Conservation (phyloP, 2,888 invertebrate genomes). For the Micropterix aruncella region DNA sequence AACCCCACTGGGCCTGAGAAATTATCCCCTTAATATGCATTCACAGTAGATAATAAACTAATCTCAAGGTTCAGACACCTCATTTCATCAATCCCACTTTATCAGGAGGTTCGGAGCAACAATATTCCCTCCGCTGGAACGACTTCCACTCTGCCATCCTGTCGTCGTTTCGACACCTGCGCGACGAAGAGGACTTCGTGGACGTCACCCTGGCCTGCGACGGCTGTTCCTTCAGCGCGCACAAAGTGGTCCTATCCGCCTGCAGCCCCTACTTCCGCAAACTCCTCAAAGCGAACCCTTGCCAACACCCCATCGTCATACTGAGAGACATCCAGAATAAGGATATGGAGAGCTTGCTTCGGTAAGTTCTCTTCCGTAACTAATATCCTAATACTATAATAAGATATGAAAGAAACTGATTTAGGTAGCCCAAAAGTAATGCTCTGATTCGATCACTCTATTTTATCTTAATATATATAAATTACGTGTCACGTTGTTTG, state of each 20-base stretch:
- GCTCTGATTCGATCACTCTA: no score
- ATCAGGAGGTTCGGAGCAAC: constrained; percentile 49
- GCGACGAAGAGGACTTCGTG: constrained; percentile 85
- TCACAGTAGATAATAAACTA: no score
- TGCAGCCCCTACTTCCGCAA: constrained; percentile 88
- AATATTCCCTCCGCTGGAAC: constrained; percentile 89
- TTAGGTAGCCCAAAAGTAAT: no score
- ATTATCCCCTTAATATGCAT: no score
- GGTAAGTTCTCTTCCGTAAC: constrained; percentile 41
- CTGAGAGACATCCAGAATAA: constrained; percentile 73
- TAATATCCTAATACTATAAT: no score
- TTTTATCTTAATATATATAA: no score
- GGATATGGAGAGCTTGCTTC: constrained; percentile 75
- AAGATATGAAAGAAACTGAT: no score
- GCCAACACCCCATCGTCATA: constrained; percentile 82
- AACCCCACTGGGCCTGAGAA: no score
- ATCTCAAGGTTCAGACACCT: no score
- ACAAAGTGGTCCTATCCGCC: constrained; percentile 81
- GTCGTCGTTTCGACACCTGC: constrained; percentile 75
- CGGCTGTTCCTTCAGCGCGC: constrained; percentile 77
- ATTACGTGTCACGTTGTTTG: no score
- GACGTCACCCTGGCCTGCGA: constrained; percentile 90
- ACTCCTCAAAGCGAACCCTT: constrained; percentile 78
- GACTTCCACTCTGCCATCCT: constrained; percentile 87
- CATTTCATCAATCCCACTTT: no score